Evolutionary conservation across 2,888 invertebrate species (phyloP).

Genomic region (Rotaria macrura): DNA sequence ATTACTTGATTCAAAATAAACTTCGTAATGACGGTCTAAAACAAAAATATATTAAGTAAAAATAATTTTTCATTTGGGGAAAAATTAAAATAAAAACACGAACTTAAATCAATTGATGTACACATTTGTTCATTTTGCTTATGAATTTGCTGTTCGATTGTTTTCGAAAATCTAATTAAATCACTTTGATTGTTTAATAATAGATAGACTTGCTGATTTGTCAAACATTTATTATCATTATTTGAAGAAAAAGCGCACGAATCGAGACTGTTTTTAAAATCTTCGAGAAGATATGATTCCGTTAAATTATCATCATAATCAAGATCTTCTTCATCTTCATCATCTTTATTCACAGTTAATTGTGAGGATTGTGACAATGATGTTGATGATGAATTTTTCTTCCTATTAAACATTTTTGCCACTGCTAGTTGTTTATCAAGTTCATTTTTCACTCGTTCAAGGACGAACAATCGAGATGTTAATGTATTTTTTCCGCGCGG

Average conservation of each 20-base stretch:
- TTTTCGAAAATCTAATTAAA: background rate
- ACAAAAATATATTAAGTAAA: background rate
- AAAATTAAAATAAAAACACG: background rate
- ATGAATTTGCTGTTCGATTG: background rate
- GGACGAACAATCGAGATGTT: constrained; percentile 27
- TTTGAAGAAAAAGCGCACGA: background rate
- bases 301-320: background rate
- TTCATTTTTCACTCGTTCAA: background rate
- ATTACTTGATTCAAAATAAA: constrained; percentile 22
- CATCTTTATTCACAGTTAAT: background rate
- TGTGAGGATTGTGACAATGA: no score
- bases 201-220: background rate
- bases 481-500: constrained; percentile 28
- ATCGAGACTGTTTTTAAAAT: background rate
- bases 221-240: background rate
- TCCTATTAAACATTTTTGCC: background rate
- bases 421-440: background rate
- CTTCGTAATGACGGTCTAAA: constrained; percentile 23
- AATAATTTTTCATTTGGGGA: background rate
- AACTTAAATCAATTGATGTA: background rate
- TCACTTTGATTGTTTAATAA: background rate
- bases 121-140: background rate
- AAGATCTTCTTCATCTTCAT: background rate
- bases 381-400: background rate
- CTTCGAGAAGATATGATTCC: background rate